Evolutionary conservation across 2,113 vertebrate genomes (phyloP).

Genomic region (Dolichallabes microphthalmus): DNA sequence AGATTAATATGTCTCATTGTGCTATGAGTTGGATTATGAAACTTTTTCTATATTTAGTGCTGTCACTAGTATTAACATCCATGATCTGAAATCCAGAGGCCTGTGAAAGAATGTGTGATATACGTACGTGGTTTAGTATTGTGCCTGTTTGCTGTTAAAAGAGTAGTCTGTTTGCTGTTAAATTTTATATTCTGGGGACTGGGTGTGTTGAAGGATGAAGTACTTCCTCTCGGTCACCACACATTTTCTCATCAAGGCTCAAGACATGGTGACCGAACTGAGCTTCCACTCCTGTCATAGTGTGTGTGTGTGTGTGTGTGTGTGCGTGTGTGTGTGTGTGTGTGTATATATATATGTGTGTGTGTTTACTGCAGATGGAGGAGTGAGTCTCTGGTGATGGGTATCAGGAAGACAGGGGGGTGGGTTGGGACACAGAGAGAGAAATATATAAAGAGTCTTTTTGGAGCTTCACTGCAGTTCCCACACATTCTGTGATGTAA

Average conservation of each 20-base stretch:
- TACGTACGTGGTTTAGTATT: neutral
- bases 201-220: conserved; percentile 32
- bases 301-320: neutral
- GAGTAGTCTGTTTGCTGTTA: conserved; percentile 32
- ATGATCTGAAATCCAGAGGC: neutral
- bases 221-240: conserved; percentile 26
- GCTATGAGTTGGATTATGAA: conserved; percentile 3
- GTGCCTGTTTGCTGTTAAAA: conserved; percentile 27
- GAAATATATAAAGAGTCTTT: conserved; percentile 43
- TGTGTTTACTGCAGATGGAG: conserved; percentile 1
- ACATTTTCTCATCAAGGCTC: conserved; percentile 35
- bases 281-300: conserved; percentile 25
- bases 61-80: conserved; percentile 22
- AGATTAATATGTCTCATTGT: neutral
- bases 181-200: conserved; percentile 40
- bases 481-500: conserved; percentile 71
- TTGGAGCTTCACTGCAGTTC: conserved; percentile 59
- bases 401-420: conserved; percentile 35
- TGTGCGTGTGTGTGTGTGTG: neutral
- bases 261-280: conserved; percentile 19
- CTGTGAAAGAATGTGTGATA: neutral
- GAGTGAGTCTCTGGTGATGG: conserved; percentile 52
- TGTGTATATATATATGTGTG: too few relatives aligned
- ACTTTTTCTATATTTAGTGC: neutral
- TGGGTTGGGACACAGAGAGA: too few relatives aligned